Evolutionary conservation across 2,888 invertebrate genomes (phyloP).

Genomic region (Adineta ricciae): DNA sequence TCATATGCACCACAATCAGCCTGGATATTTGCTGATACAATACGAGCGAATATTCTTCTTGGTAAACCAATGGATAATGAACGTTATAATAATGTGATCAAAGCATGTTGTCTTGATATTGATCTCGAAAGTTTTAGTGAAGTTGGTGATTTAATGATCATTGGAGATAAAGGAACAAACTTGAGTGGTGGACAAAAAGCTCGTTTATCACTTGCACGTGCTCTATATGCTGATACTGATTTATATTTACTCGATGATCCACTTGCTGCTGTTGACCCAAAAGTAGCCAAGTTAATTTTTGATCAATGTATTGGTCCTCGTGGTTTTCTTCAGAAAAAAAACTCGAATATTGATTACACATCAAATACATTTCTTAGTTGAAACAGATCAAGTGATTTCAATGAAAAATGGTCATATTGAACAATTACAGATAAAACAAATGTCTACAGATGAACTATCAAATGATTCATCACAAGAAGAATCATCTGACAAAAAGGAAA

Average conservation of each 20-base stretch:
- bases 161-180: constrained; percentile 57
- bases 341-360: constrained; percentile 32
- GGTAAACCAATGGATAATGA: constrained; percentile 45
- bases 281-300: constrained; percentile 51
- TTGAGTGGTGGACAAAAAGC: no score
- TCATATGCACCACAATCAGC: constrained; percentile 51
- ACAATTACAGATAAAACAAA: not conserved
- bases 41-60: constrained; percentile 56
- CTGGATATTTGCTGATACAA: constrained; percentile 58
- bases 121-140: constrained; percentile 54
- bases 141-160: constrained; percentile 55
- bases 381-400: not conserved
- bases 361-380: not conserved
- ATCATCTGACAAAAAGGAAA: not conserved
- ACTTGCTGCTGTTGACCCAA: constrained; percentile 50
- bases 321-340: constrained; percentile 40
- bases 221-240: constrained; percentile 48
- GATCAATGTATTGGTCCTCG: constrained; percentile 48
- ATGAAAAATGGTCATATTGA: not conserved
- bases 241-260: constrained; percentile 51
- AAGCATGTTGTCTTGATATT: constrained; percentile 50
- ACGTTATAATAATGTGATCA: constrained; percentile 41
- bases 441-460: not conserved
- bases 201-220: constrained; percentile 49
- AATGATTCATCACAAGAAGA: not conserved